A percentile compares a stretch with the other conserved stretches of the same genome.
phyloP scores from a whole-genome alignment of 2,113 vertebrate species.

The Syngnathus scovelli region DNA sequence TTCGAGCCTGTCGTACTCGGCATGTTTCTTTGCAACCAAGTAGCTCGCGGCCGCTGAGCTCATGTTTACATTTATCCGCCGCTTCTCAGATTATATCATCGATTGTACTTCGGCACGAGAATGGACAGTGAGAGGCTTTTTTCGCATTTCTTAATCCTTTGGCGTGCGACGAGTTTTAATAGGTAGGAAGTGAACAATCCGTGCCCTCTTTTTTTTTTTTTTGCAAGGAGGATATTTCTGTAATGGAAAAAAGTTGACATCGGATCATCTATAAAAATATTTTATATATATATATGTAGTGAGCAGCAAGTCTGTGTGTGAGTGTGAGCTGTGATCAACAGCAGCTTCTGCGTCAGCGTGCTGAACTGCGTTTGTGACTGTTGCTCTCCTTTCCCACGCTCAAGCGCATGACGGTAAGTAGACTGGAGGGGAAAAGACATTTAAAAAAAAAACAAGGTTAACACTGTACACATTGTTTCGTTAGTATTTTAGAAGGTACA shows the following conservation, averaged over 20 bases:
- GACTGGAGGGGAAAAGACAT: too few species aligned
- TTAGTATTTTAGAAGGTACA: not conserved
- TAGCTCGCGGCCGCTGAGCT: not conserved
- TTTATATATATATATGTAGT: too few species aligned
- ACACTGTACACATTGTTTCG: not conserved
- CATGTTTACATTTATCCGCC: slow-evolving; percentile 8
- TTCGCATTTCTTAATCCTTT: slow-evolving; percentile 40
- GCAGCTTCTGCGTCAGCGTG: too few species aligned
- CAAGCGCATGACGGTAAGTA: too few species aligned
- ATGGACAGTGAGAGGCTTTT: slow-evolving; percentile 38
- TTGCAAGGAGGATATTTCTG: not conserved
- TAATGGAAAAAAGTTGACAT: not conserved
- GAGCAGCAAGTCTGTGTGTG: too few species aligned
- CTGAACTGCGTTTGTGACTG: too few species aligned
- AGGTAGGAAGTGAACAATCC: not conserved
- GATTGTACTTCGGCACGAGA: slow-evolving; percentile 35
- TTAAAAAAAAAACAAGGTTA: not conserved
- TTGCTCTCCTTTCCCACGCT: too few species aligned
- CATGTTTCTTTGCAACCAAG: slow-evolving; percentile 1
- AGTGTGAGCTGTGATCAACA: too few species aligned
- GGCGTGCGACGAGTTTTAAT: slow-evolving; percentile 33
- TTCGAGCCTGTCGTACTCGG: not conserved
- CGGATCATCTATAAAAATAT: too few species aligned
- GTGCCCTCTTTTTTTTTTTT: not conserved
- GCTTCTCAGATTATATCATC: slow-evolving; percentile 40